Base-by-base conservation (phyloP, 2,888 invertebrate genomes). In the Catocala sponsa region DNA sequence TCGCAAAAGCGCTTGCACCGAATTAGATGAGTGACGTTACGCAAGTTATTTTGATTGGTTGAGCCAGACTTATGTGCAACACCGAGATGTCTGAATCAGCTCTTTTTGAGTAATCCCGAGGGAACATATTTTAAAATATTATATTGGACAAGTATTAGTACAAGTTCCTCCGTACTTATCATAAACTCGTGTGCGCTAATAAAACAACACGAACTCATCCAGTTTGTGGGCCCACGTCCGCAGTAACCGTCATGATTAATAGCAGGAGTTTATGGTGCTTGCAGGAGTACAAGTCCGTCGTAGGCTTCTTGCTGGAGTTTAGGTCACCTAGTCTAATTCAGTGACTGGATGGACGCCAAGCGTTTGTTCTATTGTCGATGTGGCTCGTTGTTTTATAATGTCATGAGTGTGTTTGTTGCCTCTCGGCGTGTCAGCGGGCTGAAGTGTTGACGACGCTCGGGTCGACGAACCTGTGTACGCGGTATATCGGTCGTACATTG, bases 341-440 rank as follows among this genome's bases (percentile, higher is more conserved):
- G 89, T 82, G 88, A 74, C 91, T 93, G 93, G 93, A 92, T 87
- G 76, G 77, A 70, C 84, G 92, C 93, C 93, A 93, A 91, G 82
- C 87, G 86, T 89, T 91, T 86, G 90, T 90, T 90, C 92, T 91
- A 91, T 93, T 92, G 92, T 92, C 81, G 89, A 81, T 67, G 79
- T 76, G 59, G 72, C 80, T 85, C 82, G 82, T 87, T 82, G 86
- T 89, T 88, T 90, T 89, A 81, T 87, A 85, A 82, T 86, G 86
- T 88, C 84, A 83, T 84, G 85, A 82, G 82, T 85, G 82, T 59
- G 55, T 49, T 61, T 82, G 78, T 72, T 78, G 82, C 79, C 83
- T 78, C 78, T 74, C 67, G 72, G 74, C 59, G 75, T 72, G 74
- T 77, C 77, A 79, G 76, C 65, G 65, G 72, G 65, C 76, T 79